phyloP scores from a whole-genome alignment of 1,140 invertebrate species.

The Drosophila watanabei region DNA sequence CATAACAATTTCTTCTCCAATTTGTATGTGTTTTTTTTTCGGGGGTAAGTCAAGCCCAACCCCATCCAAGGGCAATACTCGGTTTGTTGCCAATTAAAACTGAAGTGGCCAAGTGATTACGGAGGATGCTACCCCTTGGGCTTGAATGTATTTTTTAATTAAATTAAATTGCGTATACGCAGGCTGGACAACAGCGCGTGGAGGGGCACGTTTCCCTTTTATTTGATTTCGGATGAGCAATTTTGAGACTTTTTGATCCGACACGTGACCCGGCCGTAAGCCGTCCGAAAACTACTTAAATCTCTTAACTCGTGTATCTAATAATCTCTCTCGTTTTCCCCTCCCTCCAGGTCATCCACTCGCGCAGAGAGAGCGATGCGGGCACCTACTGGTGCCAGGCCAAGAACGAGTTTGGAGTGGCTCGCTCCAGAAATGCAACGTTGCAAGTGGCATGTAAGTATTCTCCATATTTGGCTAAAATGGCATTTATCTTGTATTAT shows the following conservation, averaged over 20 bases:
- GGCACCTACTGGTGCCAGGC: slow-evolving; percentile 96
- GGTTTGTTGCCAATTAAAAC: slow-evolving; percentile 82
- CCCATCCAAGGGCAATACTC: slow-evolving; percentile 44
- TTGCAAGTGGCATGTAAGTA: slow-evolving; percentile 93
- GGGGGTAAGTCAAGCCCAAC: slow-evolving; percentile 33
- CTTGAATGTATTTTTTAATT: slow-evolving; percentile 71
- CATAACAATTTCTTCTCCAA: slow-evolving; percentile 49
- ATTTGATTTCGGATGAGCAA: slow-evolving; percentile 76
- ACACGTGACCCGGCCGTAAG: slow-evolving; percentile 66
- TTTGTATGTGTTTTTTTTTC: slow-evolving; percentile 29
- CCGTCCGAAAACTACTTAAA: slow-evolving; percentile 59
- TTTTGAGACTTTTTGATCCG: slow-evolving; percentile 77
- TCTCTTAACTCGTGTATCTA: slow-evolving; percentile 46
- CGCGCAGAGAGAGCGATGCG: slow-evolving; percentile 89
- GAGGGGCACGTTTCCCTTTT: slow-evolving; percentile 62
- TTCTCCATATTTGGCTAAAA: neutral
- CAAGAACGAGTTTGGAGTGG: slow-evolving; percentile 92
- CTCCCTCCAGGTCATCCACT: slow-evolving; percentile 78
- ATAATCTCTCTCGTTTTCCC: slow-evolving; percentile 40
- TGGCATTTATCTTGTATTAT: neutral
- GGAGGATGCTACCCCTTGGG: slow-evolving; percentile 33
- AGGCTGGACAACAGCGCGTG: slow-evolving; percentile 49
- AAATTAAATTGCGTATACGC: slow-evolving; percentile 84
- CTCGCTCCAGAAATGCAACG: slow-evolving; percentile 93
- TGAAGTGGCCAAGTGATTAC: slow-evolving; percentile 79